phyloP scores from a whole-genome alignment of 2,113 vertebrate genomes.

The Clarias batrachus region DNA sequence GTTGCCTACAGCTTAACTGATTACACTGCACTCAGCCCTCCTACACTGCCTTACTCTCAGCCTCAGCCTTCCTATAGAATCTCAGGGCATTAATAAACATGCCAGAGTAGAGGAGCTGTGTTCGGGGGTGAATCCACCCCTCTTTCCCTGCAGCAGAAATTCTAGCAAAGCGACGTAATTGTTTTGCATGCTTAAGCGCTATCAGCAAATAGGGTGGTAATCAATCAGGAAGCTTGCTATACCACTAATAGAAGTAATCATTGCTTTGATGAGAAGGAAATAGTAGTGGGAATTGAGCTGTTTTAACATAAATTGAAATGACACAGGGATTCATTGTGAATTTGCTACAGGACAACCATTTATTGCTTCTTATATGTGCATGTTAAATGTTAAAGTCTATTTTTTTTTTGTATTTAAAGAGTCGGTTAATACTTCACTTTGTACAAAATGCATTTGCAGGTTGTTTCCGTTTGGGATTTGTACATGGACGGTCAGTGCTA shows the following conservation, averaged over 20 bases:
- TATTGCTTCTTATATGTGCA: background rate
- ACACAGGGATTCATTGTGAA: background rate
- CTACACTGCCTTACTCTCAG: slow-evolving; percentile 31
- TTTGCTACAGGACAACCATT: background rate
- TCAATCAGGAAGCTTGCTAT: slow-evolving; percentile 37
- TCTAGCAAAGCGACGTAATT: slow-evolving; percentile 33
- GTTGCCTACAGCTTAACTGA: slow-evolving; percentile 55
- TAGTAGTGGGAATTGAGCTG: slow-evolving; percentile 29
- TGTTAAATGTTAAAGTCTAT: background rate
- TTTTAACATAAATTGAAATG: slow-evolving; percentile 9
- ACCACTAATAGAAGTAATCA: slow-evolving; percentile 32
- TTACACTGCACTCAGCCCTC: slow-evolving; percentile 47
- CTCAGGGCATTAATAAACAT: slow-evolving; percentile 60
- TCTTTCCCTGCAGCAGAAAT: slow-evolving; percentile 27
- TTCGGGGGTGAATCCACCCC: slow-evolving; percentile 15
- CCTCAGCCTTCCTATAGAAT: slow-evolving; percentile 38
- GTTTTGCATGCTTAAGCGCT: slow-evolving; percentile 48
- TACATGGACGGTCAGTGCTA: background rate
- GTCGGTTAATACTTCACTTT: background rate
- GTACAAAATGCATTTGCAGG: background rate
- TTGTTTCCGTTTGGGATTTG: background rate
- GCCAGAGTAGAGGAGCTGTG: slow-evolving; percentile 20
- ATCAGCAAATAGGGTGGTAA: slow-evolving; percentile 42
- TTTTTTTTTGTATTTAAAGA: background rate
- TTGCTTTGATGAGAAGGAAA: slow-evolving; percentile 25